Evolutionary conservation across 2,888 invertebrate species (phyloP), one percentile per base, ranked within the genome.

Genomic region (Byasa hedistus): DNA sequence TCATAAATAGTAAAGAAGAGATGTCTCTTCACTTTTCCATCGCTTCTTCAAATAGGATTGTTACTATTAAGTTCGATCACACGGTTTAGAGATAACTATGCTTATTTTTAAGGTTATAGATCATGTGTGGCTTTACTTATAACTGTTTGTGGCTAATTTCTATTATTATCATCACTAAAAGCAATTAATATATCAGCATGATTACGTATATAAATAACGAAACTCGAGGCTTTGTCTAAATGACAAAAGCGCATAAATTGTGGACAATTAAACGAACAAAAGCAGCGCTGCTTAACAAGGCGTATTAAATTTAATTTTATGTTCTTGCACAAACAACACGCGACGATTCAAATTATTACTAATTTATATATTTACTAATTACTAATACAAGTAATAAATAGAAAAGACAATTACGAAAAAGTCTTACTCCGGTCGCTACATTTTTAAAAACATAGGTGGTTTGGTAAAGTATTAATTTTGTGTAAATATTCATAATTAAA

Each of bases 211-310:
- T 52, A 54, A 64, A 64, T 64, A 21, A 19, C 57, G 52, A 23
- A 44, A 23, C 44, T 21, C 55, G 2, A 44, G 44, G 36, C 48
- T 65, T 65, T 65, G 65, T 61, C 32, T 61, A 48, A 61, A 61
- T 48, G 21, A 65, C 56, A 65, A 65, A 65, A 65, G 65, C 56
- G 17, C 56, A 61, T 65, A 61, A 65, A 65, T 65, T 57, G 56
- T 57, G 51, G 22, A 52, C 52, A 61, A 65, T 61, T 57, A 61
- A 52, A 65, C 23, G 65, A 21, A 65, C 65, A 56, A 65, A 61
- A 60, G 65, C 54, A 44, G 39, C 8, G 21, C 21, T 48, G 61
- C 60, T 56, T 57, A 61, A 65, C 61, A 39, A 61, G 57, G 61
- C 57, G 57, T 23, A 61, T 65, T 65, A 61, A 65, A 65, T 65